A percentile compares a stretch with the other conserved stretches of the same genome.
These are phyloP conservation scores for Trichoplusia ni DNA, from an alignment of 1,140 invertebrate genomes.

Conservation along the genomic window DNA sequence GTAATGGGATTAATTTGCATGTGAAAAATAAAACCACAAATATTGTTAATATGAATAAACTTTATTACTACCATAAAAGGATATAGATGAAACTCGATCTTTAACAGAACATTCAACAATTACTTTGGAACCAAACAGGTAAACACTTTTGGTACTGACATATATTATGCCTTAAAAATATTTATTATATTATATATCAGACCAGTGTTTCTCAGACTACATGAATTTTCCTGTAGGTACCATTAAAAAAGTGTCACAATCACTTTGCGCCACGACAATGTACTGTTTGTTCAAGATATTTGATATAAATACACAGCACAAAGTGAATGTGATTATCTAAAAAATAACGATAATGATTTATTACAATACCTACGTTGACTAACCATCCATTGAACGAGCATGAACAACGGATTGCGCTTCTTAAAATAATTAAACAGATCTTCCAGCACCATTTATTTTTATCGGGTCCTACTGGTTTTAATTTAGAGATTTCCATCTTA, in stretches of 20 bases:
- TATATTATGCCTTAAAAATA: slow-evolving; percentile 76
- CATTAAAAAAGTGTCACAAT: slow-evolving; percentile 34
- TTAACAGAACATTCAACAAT: slow-evolving; percentile 80
- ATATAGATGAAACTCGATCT: slow-evolving; percentile 68
- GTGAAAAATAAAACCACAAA: slow-evolving; percentile 41
- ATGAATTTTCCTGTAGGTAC: slow-evolving; percentile 43
- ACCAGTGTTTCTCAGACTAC: slow-evolving; percentile 79
- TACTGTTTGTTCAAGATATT: slow-evolving; percentile 35
- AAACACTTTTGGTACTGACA: slow-evolving; percentile 76
- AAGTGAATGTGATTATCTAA: slow-evolving; percentile 38
- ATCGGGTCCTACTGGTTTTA: slow-evolving; percentile 43
- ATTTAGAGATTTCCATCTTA: slow-evolving; percentile 22
- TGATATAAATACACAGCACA: slow-evolving; percentile 36
- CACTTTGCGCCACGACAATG: slow-evolving; percentile 33
- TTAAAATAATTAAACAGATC: slow-evolving; percentile 68
- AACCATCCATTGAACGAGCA: slow-evolving; percentile 34
- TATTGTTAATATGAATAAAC: slow-evolving; percentile 74
- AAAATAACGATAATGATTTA: slow-evolving; percentile 42
- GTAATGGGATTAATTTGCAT: neutral
- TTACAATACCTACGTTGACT: slow-evolving; percentile 45
- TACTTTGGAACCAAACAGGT: slow-evolving; percentile 76
- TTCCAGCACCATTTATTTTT: slow-evolving; percentile 71
- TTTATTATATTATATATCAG: slow-evolving; percentile 57
- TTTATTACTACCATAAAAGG: slow-evolving; percentile 80
- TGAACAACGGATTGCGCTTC: slow-evolving; percentile 34